Evolutionary conservation across 2,113 vertebrate genomes (phyloP), one percentile per base, ranked within the genome.

Genomic region (Chionodraco myersi): DNA sequence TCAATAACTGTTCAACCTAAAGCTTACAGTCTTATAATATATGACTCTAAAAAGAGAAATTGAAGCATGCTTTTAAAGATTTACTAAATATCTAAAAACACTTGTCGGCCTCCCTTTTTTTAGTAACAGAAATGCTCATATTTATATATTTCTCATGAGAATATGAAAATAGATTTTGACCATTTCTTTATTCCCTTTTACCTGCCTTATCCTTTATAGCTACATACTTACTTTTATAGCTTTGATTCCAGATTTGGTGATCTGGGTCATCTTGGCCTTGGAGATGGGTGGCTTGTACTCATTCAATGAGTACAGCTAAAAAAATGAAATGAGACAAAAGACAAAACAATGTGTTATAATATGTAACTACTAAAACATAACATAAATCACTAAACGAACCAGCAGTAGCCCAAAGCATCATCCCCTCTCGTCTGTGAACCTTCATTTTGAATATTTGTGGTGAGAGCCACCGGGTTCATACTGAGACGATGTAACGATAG

Each of bases 181-280:
- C 47, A 65, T 73, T 47, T 68, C 53, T 68, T 82, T 84, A 65
- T 66, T 76, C 5, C 59, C 16, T 15, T 36, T 85, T 79, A 65
- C 88, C 79, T 88, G 76, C 78, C 62, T 83, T 58, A 79, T 77
- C 72, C 57, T 76, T 69, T 48, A 70, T 67, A 45, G 75, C 73
- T 77, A 64, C 83, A 91, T 94, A 96, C 96, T 96, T 95, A 99
- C 98, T 97, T 99, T 99, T 92, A 99, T 98, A 92, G 98, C 98
- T 92, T 99, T 99, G 95, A 99, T 99, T 92, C 97, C 98, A 86
- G 98, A 96, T 92, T 99, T 99, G 82, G 98, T 99, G 89, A 99
- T 99, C 92, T 99, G 97, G 78, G 98, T 99, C 98, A 99, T 99
- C 96, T 99, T 99, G 10, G 98, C 98, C 94, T 99, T 99, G 91